These are phyloP conservation scores for Phrynosoma platyrhinos DNA, from an alignment of 2,113 vertebrate species.

Conservation along the genomic window DNA sequence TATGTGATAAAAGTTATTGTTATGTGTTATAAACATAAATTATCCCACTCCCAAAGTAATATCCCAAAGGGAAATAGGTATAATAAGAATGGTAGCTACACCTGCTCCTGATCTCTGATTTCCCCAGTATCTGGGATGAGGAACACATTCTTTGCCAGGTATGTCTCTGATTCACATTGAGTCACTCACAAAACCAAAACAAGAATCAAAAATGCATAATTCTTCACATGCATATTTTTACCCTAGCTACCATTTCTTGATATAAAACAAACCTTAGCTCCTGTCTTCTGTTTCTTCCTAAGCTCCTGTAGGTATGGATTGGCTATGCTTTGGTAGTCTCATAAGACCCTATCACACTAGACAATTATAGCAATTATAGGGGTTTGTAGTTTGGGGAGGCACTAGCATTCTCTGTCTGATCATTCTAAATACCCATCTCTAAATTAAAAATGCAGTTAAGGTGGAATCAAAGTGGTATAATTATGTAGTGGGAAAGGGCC, in stretches of 20 bases:
- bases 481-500: no score
- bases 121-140: not conserved
- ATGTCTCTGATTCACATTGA: not conserved
- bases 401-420: no score
- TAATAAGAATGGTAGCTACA: not conserved
- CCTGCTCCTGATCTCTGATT: not conserved
- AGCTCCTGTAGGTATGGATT: not conserved
- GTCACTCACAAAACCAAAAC: not conserved
- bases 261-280: not conserved
- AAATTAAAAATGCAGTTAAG: no score
- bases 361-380: no score
- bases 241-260: not conserved
- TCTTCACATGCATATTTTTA: not conserved
- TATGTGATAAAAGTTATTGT: not conserved
- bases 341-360: no score
- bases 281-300: no score
- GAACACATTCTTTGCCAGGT: not conserved
- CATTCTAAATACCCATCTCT: no score
- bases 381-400: no score
- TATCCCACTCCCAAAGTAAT: not conserved
- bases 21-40: not conserved
- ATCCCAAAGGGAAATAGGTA: not conserved
- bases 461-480: no score
- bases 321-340: not conserved
- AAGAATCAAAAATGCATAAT: not conserved